Conservation (phyloP, 2,797 vertebrate genomes). For the Microcaecilia unicolor region DNA sequence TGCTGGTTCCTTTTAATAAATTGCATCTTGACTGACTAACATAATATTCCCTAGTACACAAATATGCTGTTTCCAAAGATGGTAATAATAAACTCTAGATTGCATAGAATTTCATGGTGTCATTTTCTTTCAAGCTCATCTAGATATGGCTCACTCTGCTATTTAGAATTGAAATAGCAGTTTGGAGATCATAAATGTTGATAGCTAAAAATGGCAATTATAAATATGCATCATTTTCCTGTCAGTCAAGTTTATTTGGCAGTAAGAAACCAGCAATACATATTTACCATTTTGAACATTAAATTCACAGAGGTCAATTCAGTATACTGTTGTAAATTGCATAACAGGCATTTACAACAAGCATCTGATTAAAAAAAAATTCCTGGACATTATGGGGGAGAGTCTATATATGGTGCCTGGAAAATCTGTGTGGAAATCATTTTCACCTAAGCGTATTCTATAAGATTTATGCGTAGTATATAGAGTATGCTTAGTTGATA, state of each 20-base stretch:
- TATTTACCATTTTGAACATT: not conserved
- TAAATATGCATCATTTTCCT: not conserved
- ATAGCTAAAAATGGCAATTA: not conserved
- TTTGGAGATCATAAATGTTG: conserved; percentile 11
- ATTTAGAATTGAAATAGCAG: conserved; percentile 16
- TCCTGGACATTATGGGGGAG: no score
- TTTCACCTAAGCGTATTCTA: no score
- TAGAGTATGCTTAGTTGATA: no score
- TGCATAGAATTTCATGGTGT: conserved; percentile 2
- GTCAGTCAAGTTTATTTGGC: conserved; percentile 4
- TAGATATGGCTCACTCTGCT: conserved; percentile 6
- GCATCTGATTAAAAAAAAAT: no score
- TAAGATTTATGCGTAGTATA: no score
- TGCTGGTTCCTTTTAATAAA: no score
- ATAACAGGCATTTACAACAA: no score
- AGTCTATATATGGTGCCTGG: no score
- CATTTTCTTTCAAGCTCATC: conserved; percentile 2
- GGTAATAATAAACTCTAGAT: not conserved
- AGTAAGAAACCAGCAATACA: not conserved
- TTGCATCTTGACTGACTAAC: no score
- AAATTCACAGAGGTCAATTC: not conserved
- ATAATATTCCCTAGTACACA: no score
- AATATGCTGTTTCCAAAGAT: not conserved
- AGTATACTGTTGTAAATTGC: no score
- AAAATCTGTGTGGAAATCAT: no score